These are phyloP conservation scores for Ganaspis brasiliensis DNA, from an alignment of 2,888 invertebrate species.

Conservation along the genomic window DNA sequence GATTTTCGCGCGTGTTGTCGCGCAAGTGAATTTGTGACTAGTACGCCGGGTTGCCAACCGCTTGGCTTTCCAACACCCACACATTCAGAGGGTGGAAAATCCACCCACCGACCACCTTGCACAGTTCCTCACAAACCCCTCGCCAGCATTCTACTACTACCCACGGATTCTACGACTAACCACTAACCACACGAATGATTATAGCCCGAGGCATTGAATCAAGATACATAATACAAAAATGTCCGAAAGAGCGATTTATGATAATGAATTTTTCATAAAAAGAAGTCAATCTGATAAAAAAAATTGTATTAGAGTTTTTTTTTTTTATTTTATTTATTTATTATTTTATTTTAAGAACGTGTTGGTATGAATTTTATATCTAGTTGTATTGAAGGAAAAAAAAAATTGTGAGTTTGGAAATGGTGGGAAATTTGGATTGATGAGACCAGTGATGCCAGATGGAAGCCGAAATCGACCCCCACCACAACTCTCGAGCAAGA, in stretches of 20 bases:
- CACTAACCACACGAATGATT: conserved; percentile 11
- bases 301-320: too few species aligned
- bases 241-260: too few species aligned
- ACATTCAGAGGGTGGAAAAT: conserved; percentile 9
- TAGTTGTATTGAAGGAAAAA: too few species aligned
- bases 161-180: conserved; percentile 13
- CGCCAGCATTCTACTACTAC: not conserved
- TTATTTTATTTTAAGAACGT: not conserved
- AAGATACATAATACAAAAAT: not conserved
- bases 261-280: too few species aligned
- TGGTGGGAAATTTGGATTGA: too few species aligned
- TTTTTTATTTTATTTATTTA: too few species aligned
- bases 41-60: conserved; percentile 34
- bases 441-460: too few species aligned
- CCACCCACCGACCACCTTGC: not conserved
- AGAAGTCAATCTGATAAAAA: too few species aligned
- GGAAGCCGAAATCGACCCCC: too few species aligned
- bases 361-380: too few species aligned
- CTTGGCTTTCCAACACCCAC: conserved; percentile 43
- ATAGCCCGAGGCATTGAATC: not conserved
- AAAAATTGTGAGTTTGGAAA: too few species aligned
- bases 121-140: not conserved
- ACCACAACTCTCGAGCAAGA: too few species aligned
- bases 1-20: conserved; percentile 38
- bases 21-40: conserved; percentile 40